Conservation (phyloP, 2,113 vertebrate species). For the Dasyornis broadbenti region DNA sequence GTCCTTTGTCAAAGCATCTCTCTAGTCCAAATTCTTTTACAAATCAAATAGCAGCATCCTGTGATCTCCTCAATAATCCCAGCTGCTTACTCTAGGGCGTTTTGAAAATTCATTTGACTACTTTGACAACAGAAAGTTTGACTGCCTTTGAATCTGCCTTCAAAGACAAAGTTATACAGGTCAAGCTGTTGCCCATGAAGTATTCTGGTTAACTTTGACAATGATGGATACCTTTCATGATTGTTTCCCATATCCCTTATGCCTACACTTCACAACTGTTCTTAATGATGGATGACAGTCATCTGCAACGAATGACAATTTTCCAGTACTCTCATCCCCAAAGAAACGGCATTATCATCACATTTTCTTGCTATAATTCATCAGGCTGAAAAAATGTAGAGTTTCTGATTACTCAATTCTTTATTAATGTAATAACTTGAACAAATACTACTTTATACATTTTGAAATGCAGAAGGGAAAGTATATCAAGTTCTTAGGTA, state of each 20-base stretch:
- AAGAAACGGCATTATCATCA: constrained; percentile 3
- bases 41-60: not conserved
- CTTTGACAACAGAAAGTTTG: constrained; percentile 31
- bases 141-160: constrained; percentile 45
- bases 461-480: not conserved
- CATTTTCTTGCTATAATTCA: constrained; percentile 22
- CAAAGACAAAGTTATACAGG: constrained; percentile 45
- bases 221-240: constrained; percentile 42
- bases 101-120: constrained; percentile 14
- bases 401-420: not conserved
- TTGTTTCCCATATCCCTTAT: constrained; percentile 9
- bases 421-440: not conserved
- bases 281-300: constrained; percentile 54
- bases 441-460: not conserved
- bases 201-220: constrained; percentile 30
- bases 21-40: not conserved
- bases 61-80: constrained; percentile 5
- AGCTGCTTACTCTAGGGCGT: not conserved
- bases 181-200: not conserved
- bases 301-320: constrained; percentile 14
- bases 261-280: not conserved
- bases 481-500: not conserved
- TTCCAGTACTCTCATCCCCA: not conserved
- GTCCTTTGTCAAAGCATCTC: not conserved
- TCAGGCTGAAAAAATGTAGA: not conserved